phyloP scores from a whole-genome alignment of 2,113 vertebrate genomes.

The Abramis brama region DNA sequence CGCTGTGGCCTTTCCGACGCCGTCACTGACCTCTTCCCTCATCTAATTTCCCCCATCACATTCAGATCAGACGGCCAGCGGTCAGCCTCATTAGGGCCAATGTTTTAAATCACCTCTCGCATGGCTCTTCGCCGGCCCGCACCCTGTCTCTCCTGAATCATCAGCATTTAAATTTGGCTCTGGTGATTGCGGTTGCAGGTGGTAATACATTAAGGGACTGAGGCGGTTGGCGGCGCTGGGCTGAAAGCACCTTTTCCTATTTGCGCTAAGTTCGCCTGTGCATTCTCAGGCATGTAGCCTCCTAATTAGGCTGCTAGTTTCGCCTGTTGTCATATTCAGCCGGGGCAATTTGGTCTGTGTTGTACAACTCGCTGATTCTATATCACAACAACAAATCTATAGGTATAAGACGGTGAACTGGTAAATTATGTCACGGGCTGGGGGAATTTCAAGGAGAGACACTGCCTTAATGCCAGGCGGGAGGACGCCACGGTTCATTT shows the following conservation, averaged over 20 bases:
- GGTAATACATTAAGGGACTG: slow-evolving; percentile 84
- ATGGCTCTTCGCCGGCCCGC: slow-evolving; percentile 70
- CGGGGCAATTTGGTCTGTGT: slow-evolving; percentile 79
- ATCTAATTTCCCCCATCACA: slow-evolving; percentile 79
- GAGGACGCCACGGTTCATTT: slow-evolving; percentile 51
- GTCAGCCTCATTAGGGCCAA: slow-evolving; percentile 82
- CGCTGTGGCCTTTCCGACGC: slow-evolving; percentile 66
- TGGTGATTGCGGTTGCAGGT: slow-evolving; percentile 81
- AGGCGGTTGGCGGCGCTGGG: slow-evolving; percentile 73
- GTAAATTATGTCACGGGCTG: slow-evolving; percentile 73
- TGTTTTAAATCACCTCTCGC: slow-evolving; percentile 83
- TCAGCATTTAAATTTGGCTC: slow-evolving; percentile 81
- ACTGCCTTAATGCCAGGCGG: slow-evolving; percentile 67
- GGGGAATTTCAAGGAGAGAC: slow-evolving; percentile 74
- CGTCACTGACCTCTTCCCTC: slow-evolving; percentile 72
- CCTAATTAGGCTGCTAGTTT: slow-evolving; percentile 78
- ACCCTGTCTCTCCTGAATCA: slow-evolving; percentile 76
- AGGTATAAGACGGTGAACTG: slow-evolving; percentile 63
- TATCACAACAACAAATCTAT: slow-evolving; percentile 63
- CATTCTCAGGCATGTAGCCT: slow-evolving; percentile 78
- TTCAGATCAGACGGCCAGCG: slow-evolving; percentile 79
- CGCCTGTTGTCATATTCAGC: slow-evolving; percentile 75
- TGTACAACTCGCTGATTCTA: slow-evolving; percentile 74
- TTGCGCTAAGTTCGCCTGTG: slow-evolving; percentile 77
- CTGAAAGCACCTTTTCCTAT: slow-evolving; percentile 79